These are phyloP conservation scores for Percina caprodes DNA, from an alignment of 2,113 vertebrate species.

Conservation along the genomic window DNA sequence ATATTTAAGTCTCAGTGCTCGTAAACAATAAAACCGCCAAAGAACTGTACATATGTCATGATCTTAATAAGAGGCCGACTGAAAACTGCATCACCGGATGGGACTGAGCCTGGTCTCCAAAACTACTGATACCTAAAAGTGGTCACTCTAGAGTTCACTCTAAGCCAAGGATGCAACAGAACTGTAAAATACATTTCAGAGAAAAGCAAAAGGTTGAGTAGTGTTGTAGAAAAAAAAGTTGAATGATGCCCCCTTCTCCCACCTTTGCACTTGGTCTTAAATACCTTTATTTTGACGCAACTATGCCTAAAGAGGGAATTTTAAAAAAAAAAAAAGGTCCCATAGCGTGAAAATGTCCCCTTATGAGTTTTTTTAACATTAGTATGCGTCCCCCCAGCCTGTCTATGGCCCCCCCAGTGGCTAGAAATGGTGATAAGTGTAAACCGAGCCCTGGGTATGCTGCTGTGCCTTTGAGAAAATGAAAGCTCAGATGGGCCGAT, in stretches of 20 bases:
- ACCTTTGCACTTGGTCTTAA: neutral
- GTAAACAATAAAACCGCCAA: conserved; percentile 8
- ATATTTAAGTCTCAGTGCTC: neutral
- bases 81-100: conserved; percentile 17
- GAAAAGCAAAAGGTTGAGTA: neutral
- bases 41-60: conserved; percentile 14
- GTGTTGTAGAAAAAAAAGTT: neutral
- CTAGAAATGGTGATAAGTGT: no score
- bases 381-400: no score
- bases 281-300: neutral
- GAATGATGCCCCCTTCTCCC: no score
- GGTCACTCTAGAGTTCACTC: neutral
- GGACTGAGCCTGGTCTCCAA: neutral
- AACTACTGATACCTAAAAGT: neutral
- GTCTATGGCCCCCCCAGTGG: no score
- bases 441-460: no score
- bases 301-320: neutral
- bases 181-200: neutral
- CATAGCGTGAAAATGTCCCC: no score
- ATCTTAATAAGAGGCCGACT: conserved; percentile 1
- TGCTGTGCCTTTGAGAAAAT: no score
- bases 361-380: no score
- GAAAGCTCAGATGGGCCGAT: no score
- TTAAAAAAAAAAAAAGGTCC: no score
- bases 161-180: neutral